Evolutionary conservation across 2,888 invertebrate species (phyloP).

Genomic region (Drosophila aldrichi): DNA sequence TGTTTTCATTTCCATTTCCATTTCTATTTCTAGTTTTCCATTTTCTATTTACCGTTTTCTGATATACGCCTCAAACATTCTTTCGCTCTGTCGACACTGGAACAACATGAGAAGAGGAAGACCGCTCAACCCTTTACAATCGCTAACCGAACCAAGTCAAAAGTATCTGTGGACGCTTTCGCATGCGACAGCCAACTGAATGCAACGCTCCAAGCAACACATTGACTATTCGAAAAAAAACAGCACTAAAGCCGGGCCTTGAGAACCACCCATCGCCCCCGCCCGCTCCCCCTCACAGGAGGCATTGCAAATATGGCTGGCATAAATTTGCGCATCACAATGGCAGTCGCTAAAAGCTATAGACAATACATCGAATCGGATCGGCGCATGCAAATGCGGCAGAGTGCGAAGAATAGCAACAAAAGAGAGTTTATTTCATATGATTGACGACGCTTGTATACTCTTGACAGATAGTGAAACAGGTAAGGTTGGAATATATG

Average conservation of each 20-base stretch:
- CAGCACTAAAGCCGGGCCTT: constrained; percentile 7
- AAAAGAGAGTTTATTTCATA: background rate
- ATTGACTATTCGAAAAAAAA: constrained; percentile 29
- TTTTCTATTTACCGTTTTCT: constrained; percentile 75
- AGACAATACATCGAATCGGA: constrained; percentile 61
- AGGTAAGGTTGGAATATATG: background rate
- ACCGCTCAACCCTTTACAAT: constrained; percentile 34
- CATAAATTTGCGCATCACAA: constrained; percentile 70
- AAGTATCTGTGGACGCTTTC: constrained; percentile 57
- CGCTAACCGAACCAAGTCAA: constrained; percentile 18
- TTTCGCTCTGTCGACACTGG: constrained; percentile 61
- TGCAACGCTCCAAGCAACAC: constrained; percentile 48
- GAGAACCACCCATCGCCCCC: background rate
- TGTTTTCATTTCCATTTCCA: constrained; percentile 11
- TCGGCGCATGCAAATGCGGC: constrained; percentile 66
- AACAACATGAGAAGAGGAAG: constrained; percentile 57
- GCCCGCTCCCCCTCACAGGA: constrained; percentile 2
- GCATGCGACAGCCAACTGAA: constrained; percentile 62
- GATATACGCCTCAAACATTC: constrained; percentile 81
- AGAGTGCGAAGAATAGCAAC: constrained; percentile 40
- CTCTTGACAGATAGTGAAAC: background rate
- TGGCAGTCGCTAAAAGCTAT: constrained; percentile 45
- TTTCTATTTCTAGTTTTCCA: background rate
- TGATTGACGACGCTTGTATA: background rate
- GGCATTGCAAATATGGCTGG: constrained; percentile 41